phyloP scores from a whole-genome alignment of 2,888 invertebrate species.

The Listrodromus nycthemerus region DNA sequence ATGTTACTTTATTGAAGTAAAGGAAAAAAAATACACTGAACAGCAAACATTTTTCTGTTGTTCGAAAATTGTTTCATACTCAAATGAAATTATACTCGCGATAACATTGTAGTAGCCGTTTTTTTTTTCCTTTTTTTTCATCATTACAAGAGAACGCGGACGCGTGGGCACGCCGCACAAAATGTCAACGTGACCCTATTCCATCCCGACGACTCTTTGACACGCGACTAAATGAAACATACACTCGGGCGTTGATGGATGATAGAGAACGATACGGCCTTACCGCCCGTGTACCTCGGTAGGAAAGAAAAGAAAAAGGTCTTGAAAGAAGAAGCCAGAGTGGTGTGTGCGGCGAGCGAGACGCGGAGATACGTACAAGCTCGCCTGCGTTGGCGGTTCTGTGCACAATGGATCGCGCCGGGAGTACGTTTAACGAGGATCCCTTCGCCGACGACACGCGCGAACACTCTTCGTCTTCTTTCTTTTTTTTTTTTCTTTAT shows the following conservation, averaged over 20 bases:
- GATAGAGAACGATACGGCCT: slow-evolving; percentile 20
- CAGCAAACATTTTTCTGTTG: background rate
- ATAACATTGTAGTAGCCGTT: background rate
- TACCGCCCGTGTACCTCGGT: slow-evolving; percentile 1
- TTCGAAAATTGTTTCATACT: background rate
- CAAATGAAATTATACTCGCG: background rate
- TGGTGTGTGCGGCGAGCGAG: slow-evolving; percentile 25
- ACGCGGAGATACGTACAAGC: background rate
- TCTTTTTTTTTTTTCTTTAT: slow-evolving; percentile 32
- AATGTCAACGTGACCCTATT: slow-evolving; percentile 75
- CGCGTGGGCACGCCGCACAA: slow-evolving; percentile 74
- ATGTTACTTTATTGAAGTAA: background rate
- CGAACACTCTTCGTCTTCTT: slow-evolving; percentile 32
- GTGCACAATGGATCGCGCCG: slow-evolving; percentile 62
- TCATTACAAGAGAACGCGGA: slow-evolving; percentile 40
- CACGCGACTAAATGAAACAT: slow-evolving; percentile 72
- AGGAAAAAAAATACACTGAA: background rate
- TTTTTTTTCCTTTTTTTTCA: background rate
- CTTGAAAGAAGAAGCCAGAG: slow-evolving; percentile 61
- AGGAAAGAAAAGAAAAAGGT: slow-evolving; percentile 42
- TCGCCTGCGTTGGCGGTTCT: slow-evolving; percentile 26
- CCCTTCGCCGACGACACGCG: slow-evolving; percentile 60
- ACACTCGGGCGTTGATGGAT: slow-evolving; percentile 13
- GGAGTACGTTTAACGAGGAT: slow-evolving; percentile 50
- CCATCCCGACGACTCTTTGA: slow-evolving; percentile 76